Percentiles rank a stretch among this genome's conserved stretches.
These are phyloP conservation scores for Globodera rostochiensis DNA, from an alignment of 1,140 invertebrate species.

Conservation along the genomic window DNA sequence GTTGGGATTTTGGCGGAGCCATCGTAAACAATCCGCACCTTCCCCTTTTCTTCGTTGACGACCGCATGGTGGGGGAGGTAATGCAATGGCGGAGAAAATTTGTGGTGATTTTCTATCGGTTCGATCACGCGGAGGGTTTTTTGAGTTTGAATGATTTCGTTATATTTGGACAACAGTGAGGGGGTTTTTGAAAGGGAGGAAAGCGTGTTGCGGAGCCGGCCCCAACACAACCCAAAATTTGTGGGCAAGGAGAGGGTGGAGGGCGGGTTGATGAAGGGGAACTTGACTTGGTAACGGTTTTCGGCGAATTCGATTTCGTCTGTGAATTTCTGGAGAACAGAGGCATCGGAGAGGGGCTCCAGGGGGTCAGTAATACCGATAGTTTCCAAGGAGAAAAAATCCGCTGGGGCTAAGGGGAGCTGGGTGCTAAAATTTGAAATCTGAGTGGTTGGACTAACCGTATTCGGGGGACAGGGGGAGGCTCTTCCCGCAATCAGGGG, in stretches of 20 bases:
- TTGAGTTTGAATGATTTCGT: no score
- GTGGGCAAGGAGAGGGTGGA: neutral
- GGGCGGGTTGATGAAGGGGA: neutral
- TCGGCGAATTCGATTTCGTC: neutral
- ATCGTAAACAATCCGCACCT: constrained; percentile 65
- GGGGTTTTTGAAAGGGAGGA: neutral
- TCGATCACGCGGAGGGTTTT: no score
- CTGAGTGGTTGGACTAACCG: neutral
- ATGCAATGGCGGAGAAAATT: constrained; percentile 11
- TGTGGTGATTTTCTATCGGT: no score
- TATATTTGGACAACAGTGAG: constrained; percentile 6
- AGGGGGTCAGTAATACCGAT: neutral
- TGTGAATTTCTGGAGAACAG: neutral
- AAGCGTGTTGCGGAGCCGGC: neutral
- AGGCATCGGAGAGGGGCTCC: neutral
- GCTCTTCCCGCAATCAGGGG: neutral
- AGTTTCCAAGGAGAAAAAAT: neutral
- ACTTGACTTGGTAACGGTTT: constrained; percentile 6
- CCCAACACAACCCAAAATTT: constrained; percentile 17
- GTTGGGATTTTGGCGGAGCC: constrained; percentile 53
- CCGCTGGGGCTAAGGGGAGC: neutral
- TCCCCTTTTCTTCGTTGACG: constrained; percentile 37
- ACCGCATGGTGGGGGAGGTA: constrained; percentile 68
- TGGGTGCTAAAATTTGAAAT: neutral
- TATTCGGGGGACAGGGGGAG: neutral